Evolutionary conservation across 1,140 invertebrate genomes (phyloP).

Genomic region (Drosophila littoralis): DNA sequence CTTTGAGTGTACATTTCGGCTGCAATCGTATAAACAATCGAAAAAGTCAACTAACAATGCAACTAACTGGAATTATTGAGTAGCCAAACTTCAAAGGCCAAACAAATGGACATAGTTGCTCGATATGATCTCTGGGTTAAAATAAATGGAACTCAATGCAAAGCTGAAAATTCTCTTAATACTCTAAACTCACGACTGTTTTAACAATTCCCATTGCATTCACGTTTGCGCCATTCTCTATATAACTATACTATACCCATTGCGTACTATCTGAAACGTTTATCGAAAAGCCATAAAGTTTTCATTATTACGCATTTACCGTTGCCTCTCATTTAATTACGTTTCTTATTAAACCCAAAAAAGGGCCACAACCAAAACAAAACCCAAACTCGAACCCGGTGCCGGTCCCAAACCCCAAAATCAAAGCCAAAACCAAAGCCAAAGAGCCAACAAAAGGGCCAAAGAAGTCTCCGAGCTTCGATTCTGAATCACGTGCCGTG

Average conservation of each 20-base stretch:
- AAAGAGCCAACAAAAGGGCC: constrained; percentile 29
- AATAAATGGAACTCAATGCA: not conserved
- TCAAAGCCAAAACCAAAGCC: constrained; percentile 20
- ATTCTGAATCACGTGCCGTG: constrained; percentile 71
- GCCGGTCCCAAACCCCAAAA: not conserved
- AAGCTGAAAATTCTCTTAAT: constrained; percentile 4
- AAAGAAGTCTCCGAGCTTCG: constrained; percentile 20
- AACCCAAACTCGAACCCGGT: not conserved
- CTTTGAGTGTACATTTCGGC: constrained; percentile 30
- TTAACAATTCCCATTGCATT: constrained; percentile 21
- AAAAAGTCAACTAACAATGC: constrained; percentile 40
- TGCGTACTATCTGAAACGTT: constrained; percentile 50
- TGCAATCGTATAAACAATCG: constrained; percentile 35
- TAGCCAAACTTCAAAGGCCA: constrained; percentile 32
- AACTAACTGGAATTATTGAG: constrained; percentile 39
- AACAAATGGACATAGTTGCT: constrained; percentile 14
- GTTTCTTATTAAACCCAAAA: constrained; percentile 66
- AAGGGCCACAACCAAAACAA: constrained; percentile 36
- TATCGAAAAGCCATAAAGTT: constrained; percentile 81
- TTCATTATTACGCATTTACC: constrained; percentile 78
- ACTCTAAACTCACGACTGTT: constrained; percentile 26
- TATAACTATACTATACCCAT: constrained; percentile 16
- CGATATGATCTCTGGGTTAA: constrained; percentile 15
- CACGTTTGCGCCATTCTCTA: constrained; percentile 49
- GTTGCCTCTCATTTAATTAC: constrained; percentile 74